phyloP scores from a whole-genome alignment of 1,140 invertebrate species.

The Saccostrea glomerata region DNA sequence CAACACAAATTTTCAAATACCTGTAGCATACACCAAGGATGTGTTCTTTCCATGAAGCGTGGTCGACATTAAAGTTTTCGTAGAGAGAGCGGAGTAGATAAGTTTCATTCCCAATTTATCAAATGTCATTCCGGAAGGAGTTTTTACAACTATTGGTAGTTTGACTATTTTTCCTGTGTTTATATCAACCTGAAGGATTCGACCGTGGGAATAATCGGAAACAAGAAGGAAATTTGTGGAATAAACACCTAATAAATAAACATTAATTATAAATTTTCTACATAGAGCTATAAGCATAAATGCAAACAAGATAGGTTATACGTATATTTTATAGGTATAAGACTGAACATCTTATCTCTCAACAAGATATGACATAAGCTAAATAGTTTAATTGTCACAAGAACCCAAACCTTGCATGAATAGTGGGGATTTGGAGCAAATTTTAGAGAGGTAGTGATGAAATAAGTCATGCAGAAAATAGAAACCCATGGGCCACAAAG shows the following conservation, averaged over 20 bases:
- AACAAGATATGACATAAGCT: too few relatives aligned
- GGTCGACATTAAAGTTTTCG: background rate
- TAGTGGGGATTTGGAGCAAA: too few relatives aligned
- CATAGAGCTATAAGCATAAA: too few relatives aligned
- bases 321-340: too few relatives aligned
- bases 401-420: too few relatives aligned
- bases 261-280: background rate
- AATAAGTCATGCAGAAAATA: too few relatives aligned
- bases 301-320: too few relatives aligned
- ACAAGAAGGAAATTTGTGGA: background rate
- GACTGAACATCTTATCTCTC: too few relatives aligned
- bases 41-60: constrained; percentile 1
- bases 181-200: background rate
- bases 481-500: too few relatives aligned
- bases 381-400: too few relatives aligned
- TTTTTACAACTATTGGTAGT: background rate
- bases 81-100: background rate
- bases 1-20: background rate
- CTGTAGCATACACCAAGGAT: background rate
- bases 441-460: too few relatives aligned
- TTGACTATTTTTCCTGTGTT: background rate
- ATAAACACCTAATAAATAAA: background rate
- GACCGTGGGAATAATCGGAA: background rate
- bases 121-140: background rate
- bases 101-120: background rate